Base-by-base conservation (phyloP, 1,140 invertebrate genomes). In the Hycleus cichorii region DNA sequence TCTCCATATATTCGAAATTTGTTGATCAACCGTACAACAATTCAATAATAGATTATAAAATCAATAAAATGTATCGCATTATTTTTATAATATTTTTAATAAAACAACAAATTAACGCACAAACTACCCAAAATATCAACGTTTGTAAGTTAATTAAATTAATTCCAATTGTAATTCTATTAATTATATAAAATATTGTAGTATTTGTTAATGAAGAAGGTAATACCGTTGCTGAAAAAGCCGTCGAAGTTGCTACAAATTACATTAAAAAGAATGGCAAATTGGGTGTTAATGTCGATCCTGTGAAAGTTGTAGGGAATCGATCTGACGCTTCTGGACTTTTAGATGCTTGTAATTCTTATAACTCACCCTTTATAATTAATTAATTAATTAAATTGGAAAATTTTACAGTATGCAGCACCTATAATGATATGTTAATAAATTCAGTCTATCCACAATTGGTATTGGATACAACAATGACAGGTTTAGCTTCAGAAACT, bases 381-480 rank as follows among this genome's bases (percentile, higher is more conserved):
- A 72, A 63, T 49, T 58, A 48, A 55, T 56, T 39, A 27, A 24
- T 49, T 49, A 49, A 9, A 12, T 11, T 56, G 3, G 12, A 54
- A 10, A 47, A 47, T 12, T 46, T 50, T 67, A 57, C 65, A 87
- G 86, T 89, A 70, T 90, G 88, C 74, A 79, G 78, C 59, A 80
- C 80, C 59, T 86, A 88, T 67, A 81, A 86, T 49, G 77, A 77
- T 25, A 81, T 84, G 68, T 69, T 88, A 50, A 74, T 78, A 8
- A 76, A 74, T 1, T 79, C 82, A 39, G 80, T 80, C 59, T 77
- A 79, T 0, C 90, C 91, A 0, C 87, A 93, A 74, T 70, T 93
- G 0, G 80, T 93, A 6, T 72, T 93, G 54, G 90, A 93, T 69
- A 84, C 85, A 7, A 93, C 90, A 1, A 84, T 82, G 67, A 81